Evolutionary conservation across 35 echinoderm and acorn worm species (phyloP), one percentile per base, ranked within the genome.

Genomic region (Chiridota heheva): DNA sequence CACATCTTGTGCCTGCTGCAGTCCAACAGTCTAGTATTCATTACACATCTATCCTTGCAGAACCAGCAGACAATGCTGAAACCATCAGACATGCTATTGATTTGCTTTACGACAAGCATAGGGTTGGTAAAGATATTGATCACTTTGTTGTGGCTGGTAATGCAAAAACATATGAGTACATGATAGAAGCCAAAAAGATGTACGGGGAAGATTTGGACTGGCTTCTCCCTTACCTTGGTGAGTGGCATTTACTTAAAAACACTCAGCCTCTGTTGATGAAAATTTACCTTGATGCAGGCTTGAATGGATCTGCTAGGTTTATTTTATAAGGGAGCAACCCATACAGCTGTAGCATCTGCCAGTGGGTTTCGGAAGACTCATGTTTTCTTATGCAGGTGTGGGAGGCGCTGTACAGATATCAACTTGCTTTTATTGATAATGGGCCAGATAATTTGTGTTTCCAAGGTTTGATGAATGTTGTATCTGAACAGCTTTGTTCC

Each of bases 181-280:
- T 83, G 17, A 2, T 83, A 6, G 29, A 70, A 32, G 33, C 63
- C 3, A 85, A 85, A 8, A 40, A 37, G 8, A 27, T 47, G 20
- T 85, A 85, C 74, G 24, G 45, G 18, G 63, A 87, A 12, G 60
- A 63, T 4, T 40, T 86, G 1, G 7, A 29, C 49, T 86, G 83
- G 83, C 18, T 86, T 6, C 32, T 86, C 1, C 70, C 71, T 6
- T 86, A 76, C 39, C 32, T 77, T 24, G 83, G 70, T 3, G 83
- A 86, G 37, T 86, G 83, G 83, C 83, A 86, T 66, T 42, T 86
- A 1, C 44, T 86, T 4, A 86, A 86, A 76, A 86, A 86, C 40
- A 27, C 25, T 6, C 83, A 86, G 39, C 57, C 57, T 2, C 70
- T 45, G 17, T 13, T 77, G 36, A 45, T 86, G 70, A 86, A 86